These are phyloP conservation scores for Mythimna impura DNA, from an alignment of 2,888 invertebrate species.

Conservation along the genomic window DNA sequence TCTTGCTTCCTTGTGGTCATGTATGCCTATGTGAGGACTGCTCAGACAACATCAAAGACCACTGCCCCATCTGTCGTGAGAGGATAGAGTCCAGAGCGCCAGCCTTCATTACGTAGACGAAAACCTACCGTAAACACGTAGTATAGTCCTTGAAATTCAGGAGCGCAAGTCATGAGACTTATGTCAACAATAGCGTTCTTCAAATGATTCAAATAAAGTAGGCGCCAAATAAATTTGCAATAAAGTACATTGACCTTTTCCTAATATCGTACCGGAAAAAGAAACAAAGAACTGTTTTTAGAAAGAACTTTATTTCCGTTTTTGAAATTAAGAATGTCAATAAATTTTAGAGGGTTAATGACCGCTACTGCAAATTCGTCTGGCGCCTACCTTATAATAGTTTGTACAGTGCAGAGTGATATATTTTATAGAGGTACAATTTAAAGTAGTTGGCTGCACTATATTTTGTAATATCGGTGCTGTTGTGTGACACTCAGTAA, in stretches of 20 bases:
- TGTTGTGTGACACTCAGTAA: conserved; percentile 19
- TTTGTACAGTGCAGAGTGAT: conserved; percentile 31
- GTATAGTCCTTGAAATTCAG: neutral
- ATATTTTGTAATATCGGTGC: conserved; percentile 11
- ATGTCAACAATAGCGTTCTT: neutral
- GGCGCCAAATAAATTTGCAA: no score
- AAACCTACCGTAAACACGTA: neutral
- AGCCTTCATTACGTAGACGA: conserved; percentile 93
- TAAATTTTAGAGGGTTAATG: no score
- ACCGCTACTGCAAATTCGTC: no score
- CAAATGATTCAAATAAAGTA: neutral
- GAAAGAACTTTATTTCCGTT: no score
- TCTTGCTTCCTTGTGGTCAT: conserved; percentile 97
- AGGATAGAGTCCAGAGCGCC: conserved; percentile 93
- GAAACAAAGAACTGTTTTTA: no score
- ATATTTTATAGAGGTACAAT: conserved; percentile 29
- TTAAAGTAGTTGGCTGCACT: conserved; percentile 11
- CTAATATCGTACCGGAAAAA: no score
- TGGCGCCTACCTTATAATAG: no score
- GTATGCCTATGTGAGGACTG: conserved; percentile 97
- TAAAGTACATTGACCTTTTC: no score
- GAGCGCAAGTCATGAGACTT: neutral
- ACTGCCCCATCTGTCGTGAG: conserved; percentile 95
- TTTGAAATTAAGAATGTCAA: no score
- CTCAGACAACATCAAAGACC: conserved; percentile 92